phyloP scores from a whole-genome alignment of 1,140 invertebrate genomes.

The Archivesica marissinica region DNA sequence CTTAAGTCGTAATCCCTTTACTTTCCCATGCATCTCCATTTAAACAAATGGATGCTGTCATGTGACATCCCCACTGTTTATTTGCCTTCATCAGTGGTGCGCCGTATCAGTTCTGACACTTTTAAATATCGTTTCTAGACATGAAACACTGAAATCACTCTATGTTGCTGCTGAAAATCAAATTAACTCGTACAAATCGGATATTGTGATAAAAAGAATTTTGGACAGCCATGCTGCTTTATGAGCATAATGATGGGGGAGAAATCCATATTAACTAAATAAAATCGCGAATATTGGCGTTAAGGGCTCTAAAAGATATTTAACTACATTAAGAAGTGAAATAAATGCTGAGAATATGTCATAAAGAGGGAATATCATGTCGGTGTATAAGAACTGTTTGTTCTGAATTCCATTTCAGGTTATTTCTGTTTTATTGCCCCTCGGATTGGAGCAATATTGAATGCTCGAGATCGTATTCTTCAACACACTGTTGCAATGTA shows the following conservation, averaged over 20 bases:
- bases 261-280: slow-evolving; percentile 56
- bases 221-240: slow-evolving; percentile 52
- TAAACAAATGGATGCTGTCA: background rate
- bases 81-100: slow-evolving; percentile 13
- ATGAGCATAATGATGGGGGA: slow-evolving; percentile 26
- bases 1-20: background rate
- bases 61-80: background rate
- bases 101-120: background rate
- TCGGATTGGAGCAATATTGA: background rate
- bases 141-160: slow-evolving; percentile 39
- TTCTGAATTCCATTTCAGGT: slow-evolving; percentile 4
- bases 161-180: slow-evolving; percentile 51
- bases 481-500: too few species aligned
- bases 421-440: slow-evolving; percentile 2
- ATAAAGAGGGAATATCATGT: background rate
- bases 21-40: background rate
- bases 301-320: slow-evolving; percentile 32
- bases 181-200: slow-evolving; percentile 59
- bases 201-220: slow-evolving; percentile 61
- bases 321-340: slow-evolving; percentile 46
- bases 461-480: background rate
- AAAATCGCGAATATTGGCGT: slow-evolving; percentile 9
- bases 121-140: slow-evolving; percentile 54
- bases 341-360: slow-evolving; percentile 39
- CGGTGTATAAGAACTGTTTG: slow-evolving; percentile 1